Conservation (phyloP, 2,113 vertebrate species). For the Quiscalus mexicanus region DNA sequence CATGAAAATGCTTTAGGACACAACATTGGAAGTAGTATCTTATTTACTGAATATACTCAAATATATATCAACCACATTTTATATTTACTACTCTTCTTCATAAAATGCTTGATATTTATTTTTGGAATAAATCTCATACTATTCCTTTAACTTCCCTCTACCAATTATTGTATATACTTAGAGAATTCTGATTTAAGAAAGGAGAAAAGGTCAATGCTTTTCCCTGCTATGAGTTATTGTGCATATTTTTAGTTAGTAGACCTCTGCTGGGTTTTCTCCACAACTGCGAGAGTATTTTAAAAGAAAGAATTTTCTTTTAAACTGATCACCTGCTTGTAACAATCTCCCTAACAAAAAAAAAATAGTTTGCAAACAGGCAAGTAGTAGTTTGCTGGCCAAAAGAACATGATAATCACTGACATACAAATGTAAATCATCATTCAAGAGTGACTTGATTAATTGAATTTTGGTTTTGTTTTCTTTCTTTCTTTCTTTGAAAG, state of each 20-base stretch:
- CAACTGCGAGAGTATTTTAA: neutral
- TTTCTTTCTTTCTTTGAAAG: neutral
- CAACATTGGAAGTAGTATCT: neutral
- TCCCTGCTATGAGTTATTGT: neutral
- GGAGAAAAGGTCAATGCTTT: neutral
- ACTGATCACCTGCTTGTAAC: neutral
- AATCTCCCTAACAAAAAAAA: neutral
- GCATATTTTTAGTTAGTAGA: neutral
- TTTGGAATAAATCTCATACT: neutral
- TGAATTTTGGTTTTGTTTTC: neutral
- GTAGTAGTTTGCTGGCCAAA: neutral
- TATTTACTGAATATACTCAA: neutral
- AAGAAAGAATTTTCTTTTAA: neutral
- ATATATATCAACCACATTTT: neutral
- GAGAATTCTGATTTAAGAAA: neutral
- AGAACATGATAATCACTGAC: neutral
- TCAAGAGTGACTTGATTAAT: neutral
- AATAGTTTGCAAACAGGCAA: neutral
- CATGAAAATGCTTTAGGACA: neutral
- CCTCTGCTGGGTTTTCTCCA: neutral
- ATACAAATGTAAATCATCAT: neutral
- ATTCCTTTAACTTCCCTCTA: neutral
- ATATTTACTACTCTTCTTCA: neutral
- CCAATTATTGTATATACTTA: neutral
- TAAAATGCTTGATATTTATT: neutral